Conservation (phyloP, 2,888 invertebrate genomes). For the Merodon equestris region DNA sequence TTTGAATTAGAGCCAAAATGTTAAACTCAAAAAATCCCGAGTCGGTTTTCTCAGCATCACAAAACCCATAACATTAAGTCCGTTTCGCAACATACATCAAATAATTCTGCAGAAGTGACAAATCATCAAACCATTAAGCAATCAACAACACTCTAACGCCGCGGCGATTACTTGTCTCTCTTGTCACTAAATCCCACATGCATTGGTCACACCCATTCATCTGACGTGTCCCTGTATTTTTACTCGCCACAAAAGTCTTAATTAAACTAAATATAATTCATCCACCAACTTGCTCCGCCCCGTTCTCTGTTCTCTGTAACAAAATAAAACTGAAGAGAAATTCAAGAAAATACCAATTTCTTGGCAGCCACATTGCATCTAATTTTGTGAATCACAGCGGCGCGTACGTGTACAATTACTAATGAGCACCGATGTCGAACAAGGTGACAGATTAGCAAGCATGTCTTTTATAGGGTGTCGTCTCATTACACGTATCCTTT, state of each 20-base stretch:
- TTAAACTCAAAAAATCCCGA: no score
- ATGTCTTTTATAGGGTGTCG: conserved; percentile 48
- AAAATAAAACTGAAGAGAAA: neutral
- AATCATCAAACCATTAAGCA: no score
- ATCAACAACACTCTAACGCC: no score
- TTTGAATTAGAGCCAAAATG: no score
- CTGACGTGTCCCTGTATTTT: no score
- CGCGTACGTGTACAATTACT: conserved; percentile 23
- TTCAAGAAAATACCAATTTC: conserved; percentile 18
- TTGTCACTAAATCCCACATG: no score
- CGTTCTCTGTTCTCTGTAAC: neutral
- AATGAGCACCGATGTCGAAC: conserved; percentile 52
- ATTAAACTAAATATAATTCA: conserved; percentile 16
- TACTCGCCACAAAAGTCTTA: neutral
- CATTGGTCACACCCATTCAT: conserved; percentile 31
- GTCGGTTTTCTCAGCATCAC: no score
- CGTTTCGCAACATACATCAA: no score
- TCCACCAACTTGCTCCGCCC: conserved; percentile 25
- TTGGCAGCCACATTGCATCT: conserved; percentile 37
- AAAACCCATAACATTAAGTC: no score
- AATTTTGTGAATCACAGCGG: conserved; percentile 44
- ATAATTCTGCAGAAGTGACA: no score
- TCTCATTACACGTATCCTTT: conserved; percentile 43
- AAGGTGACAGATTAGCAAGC: conserved; percentile 53
- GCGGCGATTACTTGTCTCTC: no score